Percentiles rank a stretch among this genome's conserved stretches.
Conservation (phyloP, 2,113 vertebrate species). For the Lophura nycthemera region DNA sequence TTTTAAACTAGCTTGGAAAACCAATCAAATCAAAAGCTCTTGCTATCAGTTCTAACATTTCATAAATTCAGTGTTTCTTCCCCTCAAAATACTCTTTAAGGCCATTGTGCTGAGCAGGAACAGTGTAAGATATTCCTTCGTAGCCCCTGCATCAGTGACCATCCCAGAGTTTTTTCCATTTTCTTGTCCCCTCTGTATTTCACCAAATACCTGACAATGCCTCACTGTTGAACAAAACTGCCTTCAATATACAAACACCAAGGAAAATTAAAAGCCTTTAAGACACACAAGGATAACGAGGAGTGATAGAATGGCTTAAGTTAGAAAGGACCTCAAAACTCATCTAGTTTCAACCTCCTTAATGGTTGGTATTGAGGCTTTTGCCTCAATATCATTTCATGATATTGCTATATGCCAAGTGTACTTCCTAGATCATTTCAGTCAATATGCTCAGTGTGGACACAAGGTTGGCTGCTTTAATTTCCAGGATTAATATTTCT, state of each 20-base stretch:
- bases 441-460: neutral
- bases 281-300: accelerated
- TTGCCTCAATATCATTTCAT: too few species aligned
- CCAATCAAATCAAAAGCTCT: neutral
- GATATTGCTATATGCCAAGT: neutral
- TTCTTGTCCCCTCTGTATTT: neutral
- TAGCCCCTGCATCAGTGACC: neutral
- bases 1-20: neutral
- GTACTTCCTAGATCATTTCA: neutral
- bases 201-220: neutral
- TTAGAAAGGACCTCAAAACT: too few species aligned
- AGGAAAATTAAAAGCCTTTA: neutral
- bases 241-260: neutral
- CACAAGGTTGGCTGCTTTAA: neutral
- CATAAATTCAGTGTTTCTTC: neutral
- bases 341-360: too few species aligned
- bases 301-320: too few species aligned
- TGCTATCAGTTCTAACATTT: neutral
- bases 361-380: neutral
- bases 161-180: neutral
- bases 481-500: neutral
- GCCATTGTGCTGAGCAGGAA: neutral
- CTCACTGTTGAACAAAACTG: neutral
- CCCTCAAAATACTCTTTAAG: neutral
- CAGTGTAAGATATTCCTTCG: neutral